Percentiles rank a stretch among this genome's conserved stretches.
Conservation (phyloP, 2,888 invertebrate species). For the Melipona bicolor region DNA sequence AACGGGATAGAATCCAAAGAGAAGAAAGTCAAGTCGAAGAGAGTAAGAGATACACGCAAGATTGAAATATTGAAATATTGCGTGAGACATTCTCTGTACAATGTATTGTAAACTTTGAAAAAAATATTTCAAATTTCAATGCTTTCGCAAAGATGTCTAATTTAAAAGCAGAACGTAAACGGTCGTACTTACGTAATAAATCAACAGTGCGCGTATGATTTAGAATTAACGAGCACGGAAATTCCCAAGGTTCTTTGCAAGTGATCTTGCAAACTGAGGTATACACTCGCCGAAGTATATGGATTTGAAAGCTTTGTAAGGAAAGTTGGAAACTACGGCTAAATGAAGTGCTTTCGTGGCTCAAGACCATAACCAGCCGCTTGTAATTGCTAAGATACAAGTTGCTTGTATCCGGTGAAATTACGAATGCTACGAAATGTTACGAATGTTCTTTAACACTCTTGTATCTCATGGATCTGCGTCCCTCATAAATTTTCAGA, state of each 20-base stretch:
- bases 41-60: no score
- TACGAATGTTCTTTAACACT: background rate
- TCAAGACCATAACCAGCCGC: background rate
- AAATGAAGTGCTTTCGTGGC: slow-evolving; percentile 1
- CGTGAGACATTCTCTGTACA: background rate
- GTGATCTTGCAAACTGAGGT: background rate
- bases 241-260: background rate
- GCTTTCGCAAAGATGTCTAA: no score
- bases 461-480: no score
- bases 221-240: background rate
- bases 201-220: background rate
- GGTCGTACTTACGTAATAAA: background rate
- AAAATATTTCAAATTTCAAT: background rate
- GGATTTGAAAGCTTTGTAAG: background rate
- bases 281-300: background rate
- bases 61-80: no score
- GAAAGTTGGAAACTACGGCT: background rate
- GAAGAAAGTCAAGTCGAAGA: no score
- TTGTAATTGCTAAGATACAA: background rate
- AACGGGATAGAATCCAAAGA: no score
- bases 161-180: no score
- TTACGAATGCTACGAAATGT: background rate
- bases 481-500: background rate
- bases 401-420: background rate
- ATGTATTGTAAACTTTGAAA: background rate